Evolutionary conservation across 2,888 invertebrate species (phyloP).

Genomic region (Chymomyza amoena): DNA sequence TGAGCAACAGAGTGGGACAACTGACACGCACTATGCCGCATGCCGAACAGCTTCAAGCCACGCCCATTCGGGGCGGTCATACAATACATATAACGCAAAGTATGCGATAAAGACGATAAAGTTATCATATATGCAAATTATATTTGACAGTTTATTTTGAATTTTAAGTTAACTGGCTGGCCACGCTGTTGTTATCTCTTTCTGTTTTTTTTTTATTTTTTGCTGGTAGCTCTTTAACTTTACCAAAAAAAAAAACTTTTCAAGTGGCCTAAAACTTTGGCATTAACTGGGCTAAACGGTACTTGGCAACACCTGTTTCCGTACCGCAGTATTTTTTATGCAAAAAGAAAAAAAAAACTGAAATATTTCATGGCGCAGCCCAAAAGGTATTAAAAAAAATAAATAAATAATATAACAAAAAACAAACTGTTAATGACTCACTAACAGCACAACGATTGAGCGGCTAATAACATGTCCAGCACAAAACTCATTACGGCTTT

Average conservation of each 20-base stretch:
- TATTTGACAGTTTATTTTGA: slow-evolving; percentile 38
- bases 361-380: neutral
- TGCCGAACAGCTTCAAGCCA: slow-evolving; percentile 25
- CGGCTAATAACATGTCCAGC: slow-evolving; percentile 47
- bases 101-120: slow-evolving; percentile 62
- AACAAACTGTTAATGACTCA: slow-evolving; percentile 48
- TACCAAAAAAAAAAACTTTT: neutral
- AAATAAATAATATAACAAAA: slow-evolving; percentile 16
- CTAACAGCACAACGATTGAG: slow-evolving; percentile 26
- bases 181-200: neutral
- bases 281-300: slow-evolving; percentile 43
- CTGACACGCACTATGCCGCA: slow-evolving; percentile 40
- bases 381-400: neutral
- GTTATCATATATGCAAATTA: slow-evolving; percentile 73
- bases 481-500: slow-evolving; percentile 27
- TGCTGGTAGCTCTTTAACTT: slow-evolving; percentile 1
- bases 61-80: slow-evolving; percentile 40
- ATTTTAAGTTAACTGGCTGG: slow-evolving; percentile 29
- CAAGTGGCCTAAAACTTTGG: slow-evolving; percentile 36
- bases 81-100: slow-evolving; percentile 30
- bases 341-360: neutral
- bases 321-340: neutral
- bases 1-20: neutral
- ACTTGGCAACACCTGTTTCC: slow-evolving; percentile 15
- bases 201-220: neutral